Evolutionary conservation across 1,140 invertebrate genomes (phyloP), one percentile per base, ranked within the genome.

Genomic region (Ceratina japonica): DNA sequence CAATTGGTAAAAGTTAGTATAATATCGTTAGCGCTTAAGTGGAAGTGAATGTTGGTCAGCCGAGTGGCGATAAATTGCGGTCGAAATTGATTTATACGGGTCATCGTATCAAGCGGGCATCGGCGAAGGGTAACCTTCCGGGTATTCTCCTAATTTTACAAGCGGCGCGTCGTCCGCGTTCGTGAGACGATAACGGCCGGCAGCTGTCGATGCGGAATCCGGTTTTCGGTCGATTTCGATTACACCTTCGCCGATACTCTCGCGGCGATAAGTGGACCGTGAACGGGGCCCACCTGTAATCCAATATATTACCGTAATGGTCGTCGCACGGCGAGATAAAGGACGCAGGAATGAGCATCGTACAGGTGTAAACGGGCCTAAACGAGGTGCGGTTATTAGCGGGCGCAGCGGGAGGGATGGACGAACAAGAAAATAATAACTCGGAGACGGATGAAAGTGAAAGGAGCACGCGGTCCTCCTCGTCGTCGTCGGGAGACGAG

Each of bases 331-430:
- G 31, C 12, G 66, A 83, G 82, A 84, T 85, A 82, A 83, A 82
- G 72, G 52, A 64, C 69, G 61, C 69, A 66, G 75, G 79, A 81
- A 65, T 52, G 74, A 49, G 54, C 37, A 10, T 44, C 71, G 31
- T 82, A 86, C 87, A 90, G 89, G 88, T 91, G 91, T 89, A 91
- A 92, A 91, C 85, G 87, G 75, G 84, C 80, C 66, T 81, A 87
- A 90, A 89, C 84, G 86, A 89, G 79, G 80, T 83, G 87, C 83
- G 75, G 76, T 88, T 90, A 91, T 91, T 89, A 90, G 84, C 82
- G 79, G 80, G 52, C 51, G 75, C 80, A 64, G 58, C 81, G 68
- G 73, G 81, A 82, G n/a, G 79, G 85, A 73, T 69, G 70, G 70
- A 75, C 79, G 79, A 77, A 84, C 71, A 77, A 77, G 73, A 81